Conservation (phyloP, 2,113 vertebrate species). For the Hippoglossus stenolepis region DNA sequence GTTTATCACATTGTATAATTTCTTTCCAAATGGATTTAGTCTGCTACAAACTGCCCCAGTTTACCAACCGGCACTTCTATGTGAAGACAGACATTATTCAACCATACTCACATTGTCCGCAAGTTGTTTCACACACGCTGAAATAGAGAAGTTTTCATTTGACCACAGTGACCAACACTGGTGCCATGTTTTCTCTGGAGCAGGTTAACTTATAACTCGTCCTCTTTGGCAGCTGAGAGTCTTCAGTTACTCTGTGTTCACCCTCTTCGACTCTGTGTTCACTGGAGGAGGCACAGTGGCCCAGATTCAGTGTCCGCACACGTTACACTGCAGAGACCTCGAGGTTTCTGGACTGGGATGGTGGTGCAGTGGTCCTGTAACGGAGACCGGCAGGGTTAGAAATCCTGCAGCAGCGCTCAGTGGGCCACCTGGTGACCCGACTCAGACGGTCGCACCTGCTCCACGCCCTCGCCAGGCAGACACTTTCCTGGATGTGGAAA, state of each 20-base stretch:
- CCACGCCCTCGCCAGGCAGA: no score
- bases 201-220: conserved; percentile 57
- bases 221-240: neutral
- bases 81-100: neutral
- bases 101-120: neutral
- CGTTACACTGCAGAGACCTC: neutral
- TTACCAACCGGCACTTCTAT: neutral
- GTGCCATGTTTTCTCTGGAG: neutral
- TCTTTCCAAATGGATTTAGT: neutral
- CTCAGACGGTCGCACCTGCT: no score
- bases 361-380: neutral
- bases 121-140: conserved; percentile 2
- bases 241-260: neutral
- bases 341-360: conserved; percentile 15
- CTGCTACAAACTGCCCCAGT: no score
- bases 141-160: neutral
- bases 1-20: neutral
- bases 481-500: no score
- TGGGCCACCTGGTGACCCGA: no score
- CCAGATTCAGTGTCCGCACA: neutral
- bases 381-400: conserved; percentile 3
- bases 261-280: neutral
- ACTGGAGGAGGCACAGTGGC: neutral
- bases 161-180: neutral
- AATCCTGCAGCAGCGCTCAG: no score